A percentile compares a stretch with the other conserved stretches of the same genome.
These are phyloP conservation scores for Gobio gobio DNA, from an alignment of 2,113 vertebrate genomes.

Conservation along the genomic window DNA sequence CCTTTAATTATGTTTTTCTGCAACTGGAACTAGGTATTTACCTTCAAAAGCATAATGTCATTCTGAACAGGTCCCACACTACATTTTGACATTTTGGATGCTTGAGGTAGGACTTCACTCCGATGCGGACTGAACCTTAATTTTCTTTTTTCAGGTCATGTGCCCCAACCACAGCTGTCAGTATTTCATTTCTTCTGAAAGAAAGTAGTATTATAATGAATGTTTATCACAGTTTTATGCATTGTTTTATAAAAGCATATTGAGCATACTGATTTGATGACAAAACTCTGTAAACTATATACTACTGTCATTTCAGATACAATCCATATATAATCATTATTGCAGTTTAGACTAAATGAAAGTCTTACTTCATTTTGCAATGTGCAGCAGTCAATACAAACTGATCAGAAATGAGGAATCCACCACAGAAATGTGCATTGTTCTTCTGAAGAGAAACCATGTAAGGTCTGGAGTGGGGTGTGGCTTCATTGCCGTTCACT, in stretches of 20 bases:
- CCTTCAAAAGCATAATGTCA: slow-evolving; percentile 49
- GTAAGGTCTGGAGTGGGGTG: not conserved
- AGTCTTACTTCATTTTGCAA: not conserved
- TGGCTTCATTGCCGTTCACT: not conserved
- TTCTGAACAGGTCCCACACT: not conserved
- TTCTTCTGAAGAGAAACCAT: not conserved
- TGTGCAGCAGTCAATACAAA: not conserved
- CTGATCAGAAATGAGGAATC: not conserved
- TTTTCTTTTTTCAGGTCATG: not conserved
- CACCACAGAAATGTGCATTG: rapidly evolving
- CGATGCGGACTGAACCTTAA: not conserved
- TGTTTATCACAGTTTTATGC: not conserved
- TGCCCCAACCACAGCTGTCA: slow-evolving; percentile 30
- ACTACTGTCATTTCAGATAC: not conserved
- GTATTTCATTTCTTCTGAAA: not conserved
- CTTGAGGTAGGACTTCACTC: slow-evolving; percentile 3
- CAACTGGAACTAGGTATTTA: not conserved
- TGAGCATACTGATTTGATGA: not conserved
- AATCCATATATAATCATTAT: not conserved
- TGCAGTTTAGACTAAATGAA: not conserved
- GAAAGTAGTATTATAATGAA: not conserved
- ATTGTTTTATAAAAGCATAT: not conserved
- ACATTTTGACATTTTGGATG: not conserved
- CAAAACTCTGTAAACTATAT: not conserved
- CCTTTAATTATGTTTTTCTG: too few species aligned